A percentile compares a stretch with the other conserved stretches of the same genome.
These are phyloP conservation scores for Cisticola juncidis DNA, from an alignment of 2,113 vertebrate species.

Conservation along the genomic window DNA sequence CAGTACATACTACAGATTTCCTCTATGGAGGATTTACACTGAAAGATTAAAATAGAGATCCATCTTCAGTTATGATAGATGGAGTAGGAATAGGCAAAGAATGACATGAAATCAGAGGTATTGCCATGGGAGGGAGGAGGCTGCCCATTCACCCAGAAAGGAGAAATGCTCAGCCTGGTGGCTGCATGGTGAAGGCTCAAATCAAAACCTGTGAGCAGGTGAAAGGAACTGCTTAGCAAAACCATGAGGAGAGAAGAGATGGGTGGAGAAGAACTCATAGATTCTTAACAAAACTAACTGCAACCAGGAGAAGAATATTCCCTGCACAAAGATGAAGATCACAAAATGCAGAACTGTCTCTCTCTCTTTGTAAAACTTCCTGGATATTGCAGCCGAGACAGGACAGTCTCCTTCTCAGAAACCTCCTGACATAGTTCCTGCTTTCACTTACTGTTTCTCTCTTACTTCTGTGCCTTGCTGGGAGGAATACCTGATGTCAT, in stretches of 20 bases:
- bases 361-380: background rate
- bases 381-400: accelerated
- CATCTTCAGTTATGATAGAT: background rate
- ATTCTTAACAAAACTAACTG: background rate
- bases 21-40: background rate
- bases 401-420: background rate
- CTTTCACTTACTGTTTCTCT: background rate
- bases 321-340: background rate
- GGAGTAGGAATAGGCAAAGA: background rate
- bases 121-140: background rate
- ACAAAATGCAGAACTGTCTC: background rate
- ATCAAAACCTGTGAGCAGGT: background rate
- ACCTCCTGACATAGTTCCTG: background rate
- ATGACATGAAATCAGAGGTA: background rate
- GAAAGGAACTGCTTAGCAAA: background rate
- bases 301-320: background rate
- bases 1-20: background rate
- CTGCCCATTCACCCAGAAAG: background rate
- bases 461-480: background rate
- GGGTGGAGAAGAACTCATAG: background rate
- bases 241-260: background rate
- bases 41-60: background rate
- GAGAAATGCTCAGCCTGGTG: background rate
- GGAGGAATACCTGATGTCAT: background rate
- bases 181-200: background rate